These are phyloP conservation scores for Halcyon chelicuti DNA, from an alignment of 2,797 vertebrate genomes.

Conservation along the genomic window DNA sequence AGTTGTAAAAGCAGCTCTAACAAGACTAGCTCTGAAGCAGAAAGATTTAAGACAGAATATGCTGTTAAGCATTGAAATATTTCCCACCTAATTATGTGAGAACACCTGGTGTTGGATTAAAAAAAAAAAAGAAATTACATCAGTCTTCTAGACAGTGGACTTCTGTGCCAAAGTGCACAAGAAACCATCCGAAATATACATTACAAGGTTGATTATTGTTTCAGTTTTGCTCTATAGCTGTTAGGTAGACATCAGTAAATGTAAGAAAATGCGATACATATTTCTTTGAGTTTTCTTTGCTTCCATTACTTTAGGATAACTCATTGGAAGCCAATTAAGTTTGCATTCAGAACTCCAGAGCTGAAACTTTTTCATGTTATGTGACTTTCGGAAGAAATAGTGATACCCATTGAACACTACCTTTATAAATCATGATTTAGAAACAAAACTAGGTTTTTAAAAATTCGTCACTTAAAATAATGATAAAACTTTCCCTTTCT, in stretches of 20 bases:
- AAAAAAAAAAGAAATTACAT: neutral
- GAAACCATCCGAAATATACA: neutral
- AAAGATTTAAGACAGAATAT: conserved; percentile 21
- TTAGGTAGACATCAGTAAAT: neutral
- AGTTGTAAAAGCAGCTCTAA: conserved; percentile 33
- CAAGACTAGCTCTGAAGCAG: neutral
- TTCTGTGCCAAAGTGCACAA: neutral
- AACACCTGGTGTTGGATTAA: neutral
- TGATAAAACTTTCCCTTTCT: neutral
- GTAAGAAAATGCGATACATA: neutral
- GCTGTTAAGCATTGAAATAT: neutral
- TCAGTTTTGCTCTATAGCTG: neutral
- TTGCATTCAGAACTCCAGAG: neutral
- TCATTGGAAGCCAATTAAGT: neutral
- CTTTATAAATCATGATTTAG: neutral
- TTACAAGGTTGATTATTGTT: neutral
- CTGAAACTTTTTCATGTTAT: neutral
- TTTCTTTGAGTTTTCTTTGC: neutral
- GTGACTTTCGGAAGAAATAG: neutral
- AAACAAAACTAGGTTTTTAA: neutral
- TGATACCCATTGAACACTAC: neutral
- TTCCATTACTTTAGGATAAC: neutral
- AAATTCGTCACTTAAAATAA: neutral
- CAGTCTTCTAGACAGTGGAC: neutral
- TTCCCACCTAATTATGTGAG: conserved; percentile 29